Conservation (phyloP, 2,888 invertebrate species). For the Brachypalpus laphriformis region DNA sequence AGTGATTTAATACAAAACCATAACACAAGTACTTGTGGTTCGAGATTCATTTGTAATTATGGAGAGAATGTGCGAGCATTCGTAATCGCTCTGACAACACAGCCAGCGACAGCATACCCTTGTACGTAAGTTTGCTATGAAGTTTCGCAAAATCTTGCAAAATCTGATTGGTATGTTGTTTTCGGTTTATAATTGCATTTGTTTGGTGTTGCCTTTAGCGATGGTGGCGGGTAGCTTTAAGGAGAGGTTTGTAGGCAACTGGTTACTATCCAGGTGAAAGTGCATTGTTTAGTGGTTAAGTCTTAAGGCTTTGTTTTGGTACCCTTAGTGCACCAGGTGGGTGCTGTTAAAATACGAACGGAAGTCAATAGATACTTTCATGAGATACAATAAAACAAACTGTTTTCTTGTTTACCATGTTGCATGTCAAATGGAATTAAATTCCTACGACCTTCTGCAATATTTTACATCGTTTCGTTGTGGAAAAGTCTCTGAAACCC, state of each 20-base stretch:
- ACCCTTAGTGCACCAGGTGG: not conserved
- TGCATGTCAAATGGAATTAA: slow-evolving; percentile 14
- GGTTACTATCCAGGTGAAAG: not conserved
- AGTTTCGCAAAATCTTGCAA: not conserved
- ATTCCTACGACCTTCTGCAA: not conserved
- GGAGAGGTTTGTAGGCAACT: not conserved
- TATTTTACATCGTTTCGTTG: not conserved
- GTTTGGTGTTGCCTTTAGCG: not conserved
- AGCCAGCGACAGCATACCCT: not conserved
- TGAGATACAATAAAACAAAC: not conserved
- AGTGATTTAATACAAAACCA: slow-evolving; percentile 15
- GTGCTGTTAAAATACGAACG: not conserved
- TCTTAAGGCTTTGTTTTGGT: not conserved
- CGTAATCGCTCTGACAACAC: not conserved
- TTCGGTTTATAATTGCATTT: not conserved
- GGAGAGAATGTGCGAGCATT: slow-evolving; percentile 20
- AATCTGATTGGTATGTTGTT: not conserved
- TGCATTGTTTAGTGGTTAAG: not conserved
- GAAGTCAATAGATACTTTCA: not conserved
- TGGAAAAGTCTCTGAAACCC: not conserved
- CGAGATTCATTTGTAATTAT: slow-evolving; percentile 37
- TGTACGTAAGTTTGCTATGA: not conserved
- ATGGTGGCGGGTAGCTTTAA: too few relatives aligned
- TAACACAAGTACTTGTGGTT: slow-evolving; percentile 19
- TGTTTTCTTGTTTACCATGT: not conserved